Conservation (phyloP, 2,797 vertebrate species). For the Astyanax mexicanus region DNA sequence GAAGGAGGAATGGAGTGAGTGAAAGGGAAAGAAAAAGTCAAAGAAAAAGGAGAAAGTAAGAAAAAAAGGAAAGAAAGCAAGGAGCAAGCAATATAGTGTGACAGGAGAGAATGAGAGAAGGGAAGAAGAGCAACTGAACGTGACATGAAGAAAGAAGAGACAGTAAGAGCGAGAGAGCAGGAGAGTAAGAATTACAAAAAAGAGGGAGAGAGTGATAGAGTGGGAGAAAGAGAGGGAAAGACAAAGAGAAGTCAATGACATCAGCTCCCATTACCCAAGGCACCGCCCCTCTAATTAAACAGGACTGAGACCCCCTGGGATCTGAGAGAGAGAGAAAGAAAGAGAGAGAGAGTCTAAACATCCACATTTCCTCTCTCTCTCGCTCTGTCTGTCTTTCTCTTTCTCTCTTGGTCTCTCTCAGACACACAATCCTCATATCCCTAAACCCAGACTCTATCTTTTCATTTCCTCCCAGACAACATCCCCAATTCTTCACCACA, state of each 20-base stretch:
- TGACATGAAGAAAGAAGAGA: not conserved
- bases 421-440: constrained; percentile 43
- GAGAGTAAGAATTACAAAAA: not conserved
- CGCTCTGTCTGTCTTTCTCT: constrained; percentile 23
- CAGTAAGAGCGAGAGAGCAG: not conserved
- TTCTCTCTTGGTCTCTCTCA: constrained; percentile 34
- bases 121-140: not conserved
- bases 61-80: not conserved
- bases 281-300: constrained; percentile 58
- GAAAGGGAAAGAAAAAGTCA: not conserved
- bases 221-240: not conserved
- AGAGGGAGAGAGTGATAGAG: not conserved
- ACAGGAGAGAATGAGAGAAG: not conserved
- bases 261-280: constrained; percentile 50
- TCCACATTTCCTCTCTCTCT: constrained; percentile 51
- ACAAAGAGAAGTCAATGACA: constrained; percentile 32
- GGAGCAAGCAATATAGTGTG: no score
- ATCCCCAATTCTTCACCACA: constrained; percentile 30
- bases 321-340: constrained; percentile 47
- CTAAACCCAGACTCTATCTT: constrained; percentile 52
- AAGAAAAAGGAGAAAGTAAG: constrained; percentile 1
- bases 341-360: constrained; percentile 60
- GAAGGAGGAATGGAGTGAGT: no score
- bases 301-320: constrained; percentile 54
- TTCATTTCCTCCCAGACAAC: constrained; percentile 56